A percentile compares a stretch with the other conserved stretches of the same genome.
phyloP scores from a whole-genome alignment of 2,113 vertebrate species.

The Engraulis encrasicolus region DNA sequence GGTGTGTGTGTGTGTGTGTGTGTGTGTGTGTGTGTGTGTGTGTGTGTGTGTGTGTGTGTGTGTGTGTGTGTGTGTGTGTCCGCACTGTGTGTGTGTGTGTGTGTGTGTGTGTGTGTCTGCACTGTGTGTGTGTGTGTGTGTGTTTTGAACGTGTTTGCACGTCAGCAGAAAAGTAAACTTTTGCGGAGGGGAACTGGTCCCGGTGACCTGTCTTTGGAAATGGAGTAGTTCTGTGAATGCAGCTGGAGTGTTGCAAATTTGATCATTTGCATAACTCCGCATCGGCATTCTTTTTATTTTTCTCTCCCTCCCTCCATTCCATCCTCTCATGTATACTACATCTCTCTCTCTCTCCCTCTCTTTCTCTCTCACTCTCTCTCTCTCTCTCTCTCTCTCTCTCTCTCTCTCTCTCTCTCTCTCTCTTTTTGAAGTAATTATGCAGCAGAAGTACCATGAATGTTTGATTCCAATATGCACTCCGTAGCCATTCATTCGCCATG shows the following conservation, averaged over 20 bases:
- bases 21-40: no score
- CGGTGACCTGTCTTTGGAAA: constrained; percentile 55
- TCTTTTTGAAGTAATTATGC: constrained; percentile 49
- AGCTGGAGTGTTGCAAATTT: constrained; percentile 20
- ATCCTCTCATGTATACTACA: constrained; percentile 24
- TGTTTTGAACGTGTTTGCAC: constrained; percentile 60
- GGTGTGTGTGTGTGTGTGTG: no score
- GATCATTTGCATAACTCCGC: constrained; percentile 45
- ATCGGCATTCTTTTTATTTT: constrained; percentile 30
- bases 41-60: no score
- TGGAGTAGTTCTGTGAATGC: constrained; percentile 45
- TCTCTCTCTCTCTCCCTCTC: neutral
- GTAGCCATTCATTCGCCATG: constrained; percentile 28
- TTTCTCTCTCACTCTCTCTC: constrained; percentile 31
- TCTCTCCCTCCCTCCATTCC: neutral
- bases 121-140: no score
- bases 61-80: no score
- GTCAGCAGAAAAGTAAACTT: constrained; percentile 56
- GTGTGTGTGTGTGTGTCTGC: no score
- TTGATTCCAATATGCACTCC: constrained; percentile 6
- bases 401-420: constrained; percentile 29
- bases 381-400: constrained; percentile 34
- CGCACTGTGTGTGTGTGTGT: no score
- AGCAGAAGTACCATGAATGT: constrained; percentile 1
- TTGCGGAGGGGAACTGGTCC: constrained; percentile 31